Evolutionary conservation across 2,113 vertebrate genomes (phyloP).

Genomic region (Taurulus bubalis): DNA sequence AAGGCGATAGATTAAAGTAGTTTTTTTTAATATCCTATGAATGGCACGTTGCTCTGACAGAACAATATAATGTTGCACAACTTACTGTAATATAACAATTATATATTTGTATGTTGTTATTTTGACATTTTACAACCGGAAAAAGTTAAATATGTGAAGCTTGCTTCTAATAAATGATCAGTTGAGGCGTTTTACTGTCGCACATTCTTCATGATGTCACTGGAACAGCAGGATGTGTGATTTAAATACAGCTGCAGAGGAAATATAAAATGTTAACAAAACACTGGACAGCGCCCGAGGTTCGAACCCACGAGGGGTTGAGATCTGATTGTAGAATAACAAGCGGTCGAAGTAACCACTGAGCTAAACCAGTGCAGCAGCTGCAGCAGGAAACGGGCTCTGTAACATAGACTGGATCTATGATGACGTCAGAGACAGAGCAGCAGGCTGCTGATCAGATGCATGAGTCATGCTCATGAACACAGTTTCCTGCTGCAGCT

Average conservation of each 20-base stretch:
- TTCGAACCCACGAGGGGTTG: background rate
- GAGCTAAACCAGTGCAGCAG: background rate
- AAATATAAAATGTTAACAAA: background rate
- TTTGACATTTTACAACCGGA: background rate
- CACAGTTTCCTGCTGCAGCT: too few species aligned
- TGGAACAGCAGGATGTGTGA: background rate
- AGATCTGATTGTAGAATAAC: background rate
- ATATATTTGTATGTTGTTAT: too few species aligned
- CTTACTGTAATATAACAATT: background rate
- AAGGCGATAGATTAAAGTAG: too few species aligned
- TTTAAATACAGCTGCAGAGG: background rate
- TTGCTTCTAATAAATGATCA: background rate
- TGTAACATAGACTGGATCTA: too few species aligned
- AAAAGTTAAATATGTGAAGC: background rate
- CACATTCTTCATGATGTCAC: background rate
- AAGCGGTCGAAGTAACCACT: constrained; percentile 19
- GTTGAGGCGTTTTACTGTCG: background rate
- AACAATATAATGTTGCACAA: background rate
- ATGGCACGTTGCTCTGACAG: background rate
- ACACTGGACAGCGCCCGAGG: constrained; percentile 21
- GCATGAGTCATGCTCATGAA: too few species aligned
- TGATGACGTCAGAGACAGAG: too few species aligned
- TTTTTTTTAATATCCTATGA: too few species aligned
- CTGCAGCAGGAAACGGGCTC: too few species aligned
- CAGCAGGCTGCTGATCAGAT: too few species aligned